Evolutionary conservation across 2,113 vertebrate genomes (phyloP).

Genomic region (Bambusicola thoracicus): DNA sequence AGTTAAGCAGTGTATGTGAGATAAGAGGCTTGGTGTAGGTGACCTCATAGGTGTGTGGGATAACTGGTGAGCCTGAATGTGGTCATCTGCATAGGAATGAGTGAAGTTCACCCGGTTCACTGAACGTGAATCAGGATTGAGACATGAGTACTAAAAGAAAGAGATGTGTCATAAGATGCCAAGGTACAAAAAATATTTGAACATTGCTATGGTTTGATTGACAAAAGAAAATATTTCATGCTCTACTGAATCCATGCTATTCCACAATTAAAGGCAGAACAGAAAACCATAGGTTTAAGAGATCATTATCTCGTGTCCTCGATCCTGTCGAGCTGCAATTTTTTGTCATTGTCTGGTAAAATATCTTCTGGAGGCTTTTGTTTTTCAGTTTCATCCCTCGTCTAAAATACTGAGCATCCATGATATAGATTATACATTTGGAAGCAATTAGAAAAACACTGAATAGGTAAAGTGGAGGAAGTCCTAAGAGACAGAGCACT

Average conservation of each 20-base stretch:
- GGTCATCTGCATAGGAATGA: background rate
- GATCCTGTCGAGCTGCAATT: background rate
- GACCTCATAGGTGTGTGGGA: background rate
- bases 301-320: slow-evolving; percentile 26
- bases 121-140: slow-evolving; percentile 31
- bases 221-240: slow-evolving; percentile 61
- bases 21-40: background rate
- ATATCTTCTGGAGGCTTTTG: background rate
- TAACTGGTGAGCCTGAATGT: background rate
- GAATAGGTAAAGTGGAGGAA: background rate
- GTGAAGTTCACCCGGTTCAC: slow-evolving; percentile 39
- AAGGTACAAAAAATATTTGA: slow-evolving; percentile 37
- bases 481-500: background rate
- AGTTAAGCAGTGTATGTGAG: background rate
- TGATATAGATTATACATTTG: background rate
- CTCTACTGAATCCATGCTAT: slow-evolving; percentile 24
- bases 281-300: background rate
- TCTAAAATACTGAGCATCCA: background rate
- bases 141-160: slow-evolving; percentile 32
- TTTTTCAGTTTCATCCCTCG: background rate
- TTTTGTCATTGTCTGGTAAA: background rate
- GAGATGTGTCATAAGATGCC: slow-evolving; percentile 28
- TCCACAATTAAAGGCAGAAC: slow-evolving; percentile 1
- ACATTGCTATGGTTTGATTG: slow-evolving; percentile 17
- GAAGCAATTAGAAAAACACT: background rate